Conservation (phyloP, 2,113 vertebrate species). For the Urocolius indicus region DNA sequence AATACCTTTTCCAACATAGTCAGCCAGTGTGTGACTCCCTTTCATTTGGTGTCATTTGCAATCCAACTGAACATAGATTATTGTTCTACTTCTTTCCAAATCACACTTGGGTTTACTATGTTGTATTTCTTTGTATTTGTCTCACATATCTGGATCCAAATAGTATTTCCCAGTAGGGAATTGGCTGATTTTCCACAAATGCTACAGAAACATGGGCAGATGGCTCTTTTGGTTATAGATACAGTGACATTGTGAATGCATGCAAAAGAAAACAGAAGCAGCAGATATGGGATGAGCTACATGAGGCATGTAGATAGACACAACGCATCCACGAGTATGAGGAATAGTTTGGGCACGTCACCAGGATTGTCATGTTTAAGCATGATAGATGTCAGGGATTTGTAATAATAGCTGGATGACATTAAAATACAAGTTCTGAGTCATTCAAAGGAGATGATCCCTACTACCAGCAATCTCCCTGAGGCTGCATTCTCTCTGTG, state of each 20-base stretch:
- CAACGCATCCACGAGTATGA: background rate
- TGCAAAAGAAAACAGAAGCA: background rate
- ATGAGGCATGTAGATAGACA: background rate
- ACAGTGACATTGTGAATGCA: accelerated
- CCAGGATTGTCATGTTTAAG: background rate
- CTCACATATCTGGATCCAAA: background rate
- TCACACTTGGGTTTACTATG: background rate
- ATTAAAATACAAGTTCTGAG: background rate
- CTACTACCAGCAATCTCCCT: background rate
- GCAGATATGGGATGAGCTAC: background rate
- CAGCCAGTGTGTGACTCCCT: background rate
- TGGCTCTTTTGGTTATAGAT: background rate
- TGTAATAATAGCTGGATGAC: background rate
- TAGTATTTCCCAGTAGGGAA: background rate
- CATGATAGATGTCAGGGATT: background rate
- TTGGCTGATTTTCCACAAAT: background rate
- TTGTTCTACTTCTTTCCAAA: background rate
- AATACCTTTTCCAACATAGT: background rate
- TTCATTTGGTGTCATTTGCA: conserved; percentile 9
- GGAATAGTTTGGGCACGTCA: background rate
- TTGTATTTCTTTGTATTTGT: background rate
- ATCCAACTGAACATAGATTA: background rate
- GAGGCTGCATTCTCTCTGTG: accelerated
- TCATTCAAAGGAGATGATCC: background rate
- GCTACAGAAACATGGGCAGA: background rate